Base-by-base conservation (phyloP, 2,888 invertebrate genomes). In the Onthophagus sagittarius region DNA sequence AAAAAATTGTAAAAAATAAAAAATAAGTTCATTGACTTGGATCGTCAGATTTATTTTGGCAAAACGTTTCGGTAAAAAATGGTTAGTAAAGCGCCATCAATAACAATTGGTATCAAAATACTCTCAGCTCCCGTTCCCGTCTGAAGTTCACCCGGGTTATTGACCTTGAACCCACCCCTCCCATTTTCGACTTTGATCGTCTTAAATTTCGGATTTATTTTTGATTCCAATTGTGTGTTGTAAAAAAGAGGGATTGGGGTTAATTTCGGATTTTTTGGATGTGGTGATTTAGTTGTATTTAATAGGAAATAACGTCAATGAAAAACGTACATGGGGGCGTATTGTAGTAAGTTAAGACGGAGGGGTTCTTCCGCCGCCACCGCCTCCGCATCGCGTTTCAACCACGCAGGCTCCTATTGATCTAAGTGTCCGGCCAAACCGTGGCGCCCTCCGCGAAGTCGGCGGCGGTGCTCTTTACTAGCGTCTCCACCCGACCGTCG, bases 361-460 rank as follows among this genome's bases (percentile, higher is more conserved):
- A 23, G 7, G 67, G 15, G 63, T 53, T 39, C 74, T 39, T 53
- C 39, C 70, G 13, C 33, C 63, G n/a, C 63, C 23, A 15, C 63
- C 31, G 15, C 53, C 64, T 9, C 67, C 75, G 67, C 73, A 72
- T 69, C 76, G 73, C 72, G 70, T 70, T 69, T 31, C 67, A 64
- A 31, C 63, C 74, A 77, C 77, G 78, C 78, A 78, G 76, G 77
- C 78, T 76, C 76, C 76, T 79, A 79, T 79, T 78, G 79, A 79
- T 79, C 77, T 82, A 77, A 79, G 83, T 82, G 82, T 81, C 79
- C 81, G 82, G 82, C 78, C 84, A 84, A 80, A 81, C 75, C 75
- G 82, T 83, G 82, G 82, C 86, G 87, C 83, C 83, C 83, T 80
- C 86, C 84, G 82, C 84, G 83, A 74, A 82, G 84, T 85, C 81